Conservation (phyloP, 2,113 vertebrate species). For the Malurus alboscapulatus region DNA sequence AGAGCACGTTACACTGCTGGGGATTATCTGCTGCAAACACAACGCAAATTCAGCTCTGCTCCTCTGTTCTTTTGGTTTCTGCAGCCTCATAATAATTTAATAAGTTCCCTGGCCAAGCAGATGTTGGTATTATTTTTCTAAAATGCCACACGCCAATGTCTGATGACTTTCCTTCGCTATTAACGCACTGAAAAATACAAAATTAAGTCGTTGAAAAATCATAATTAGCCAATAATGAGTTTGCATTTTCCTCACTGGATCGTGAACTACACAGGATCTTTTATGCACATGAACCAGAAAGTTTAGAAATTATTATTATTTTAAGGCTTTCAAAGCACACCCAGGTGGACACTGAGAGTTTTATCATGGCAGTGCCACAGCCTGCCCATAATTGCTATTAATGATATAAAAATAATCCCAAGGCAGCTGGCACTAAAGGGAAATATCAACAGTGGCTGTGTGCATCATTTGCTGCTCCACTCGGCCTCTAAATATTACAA, state of each 20-base stretch:
- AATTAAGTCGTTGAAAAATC: neutral
- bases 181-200: neutral
- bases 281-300: neutral
- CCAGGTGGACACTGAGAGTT: neutral
- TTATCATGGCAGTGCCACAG: neutral
- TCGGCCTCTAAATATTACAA: neutral
- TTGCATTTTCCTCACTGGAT: neutral
- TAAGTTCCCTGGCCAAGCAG: neutral
- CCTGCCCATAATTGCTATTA: neutral
- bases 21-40: neutral
- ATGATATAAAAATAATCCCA: neutral
- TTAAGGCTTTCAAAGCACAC: neutral
- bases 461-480: neutral
- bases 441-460: accelerated
- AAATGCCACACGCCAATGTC: neutral
- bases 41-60: neutral
- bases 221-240: neutral
- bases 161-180: neutral
- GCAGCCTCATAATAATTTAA: neutral
- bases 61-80: neutral
- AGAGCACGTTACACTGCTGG: neutral
- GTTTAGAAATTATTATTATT: neutral
- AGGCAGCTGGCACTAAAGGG: neutral
- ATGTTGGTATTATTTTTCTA: neutral
- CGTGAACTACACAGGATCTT: neutral